Conservation (phyloP, 2,888 invertebrate genomes). For the Synergus itoensis region DNA sequence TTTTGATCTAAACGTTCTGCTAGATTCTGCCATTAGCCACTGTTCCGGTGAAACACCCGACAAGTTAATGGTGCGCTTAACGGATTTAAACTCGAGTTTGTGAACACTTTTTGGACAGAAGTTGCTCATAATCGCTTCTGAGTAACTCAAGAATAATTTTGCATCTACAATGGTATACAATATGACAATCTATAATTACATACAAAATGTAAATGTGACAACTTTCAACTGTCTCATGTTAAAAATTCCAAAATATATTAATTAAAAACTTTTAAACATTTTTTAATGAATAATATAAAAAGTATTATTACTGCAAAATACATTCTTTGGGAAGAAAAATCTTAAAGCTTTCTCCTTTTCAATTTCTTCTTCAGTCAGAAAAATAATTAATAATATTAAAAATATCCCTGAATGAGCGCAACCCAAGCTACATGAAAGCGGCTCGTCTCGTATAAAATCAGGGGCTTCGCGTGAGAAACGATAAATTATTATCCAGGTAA, state of each 20-base stretch:
- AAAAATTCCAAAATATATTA: too few relatives aligned
- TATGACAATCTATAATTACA: neutral
- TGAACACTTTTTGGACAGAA: constrained; percentile 7
- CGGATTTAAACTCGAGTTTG: constrained; percentile 58
- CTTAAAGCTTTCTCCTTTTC: too few relatives aligned
- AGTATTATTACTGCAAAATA: too few relatives aligned
- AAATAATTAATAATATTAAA: too few relatives aligned
- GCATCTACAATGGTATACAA: neutral
- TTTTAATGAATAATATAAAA: too few relatives aligned
- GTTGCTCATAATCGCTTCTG: constrained; percentile 21
- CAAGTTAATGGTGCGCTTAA: constrained; percentile 65
- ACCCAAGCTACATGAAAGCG: neutral
- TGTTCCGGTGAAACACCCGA: constrained; percentile 61
- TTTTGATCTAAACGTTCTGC: constrained; percentile 40
- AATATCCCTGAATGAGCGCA: neutral
- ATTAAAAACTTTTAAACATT: too few relatives aligned
- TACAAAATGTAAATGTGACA: too few relatives aligned
- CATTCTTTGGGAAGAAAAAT: too few relatives aligned
- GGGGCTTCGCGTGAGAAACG: neutral
- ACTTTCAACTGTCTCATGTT: too few relatives aligned
- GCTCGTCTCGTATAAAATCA: neutral
- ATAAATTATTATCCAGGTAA: constrained; percentile 14
- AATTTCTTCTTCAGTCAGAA: too few relatives aligned
- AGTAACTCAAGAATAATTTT: constrained; percentile 28
- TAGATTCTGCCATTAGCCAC: constrained; percentile 59